Evolutionary conservation across 1,140 invertebrate genomes (phyloP), one percentile per base, ranked within the genome.

Genomic region (Lysiphlebus fabarum): DNA sequence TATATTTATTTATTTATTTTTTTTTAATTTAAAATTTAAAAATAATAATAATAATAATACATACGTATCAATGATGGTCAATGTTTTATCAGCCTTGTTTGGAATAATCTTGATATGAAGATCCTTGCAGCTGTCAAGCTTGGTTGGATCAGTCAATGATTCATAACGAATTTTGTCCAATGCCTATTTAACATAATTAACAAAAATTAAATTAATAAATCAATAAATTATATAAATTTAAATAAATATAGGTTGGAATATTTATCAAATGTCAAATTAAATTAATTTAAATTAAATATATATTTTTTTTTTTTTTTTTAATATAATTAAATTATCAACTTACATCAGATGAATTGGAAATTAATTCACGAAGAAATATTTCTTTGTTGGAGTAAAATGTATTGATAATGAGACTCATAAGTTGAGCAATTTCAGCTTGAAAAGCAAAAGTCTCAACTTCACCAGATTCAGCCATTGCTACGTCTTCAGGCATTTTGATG

Each of bases 361-460:
- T 91, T 73, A 99, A 86, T 85, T 99, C 97, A 81, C 97, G 85
- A 59, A 99, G 87, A 82, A 99, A 99, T 65, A 99, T 98, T 83
- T 99, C 97, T 82, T 99, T 99, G 84, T 99, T 99, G 0, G 95
- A 97, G 75, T 99, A 99, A 81, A 99, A 98, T 43, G 97, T 99
- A 86, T 99, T 99, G 87, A 99, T 99, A 84, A 99, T 99, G 73
- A 93, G 77, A 66, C 85, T 88, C 91, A 93, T 92, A 70, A 93
- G 81, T 80, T 90, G 88, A 62, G 90, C 90, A 68, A 93, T 93
- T 77, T 93, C 91, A 14, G 91, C 91, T 77, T 93, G 91, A 70
- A 93, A 93, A 58, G 82, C 84, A 62, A 85, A 86, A 61, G 84
- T 86, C 68, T 86, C 84, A 33, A 83, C 82, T 42, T 80, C 77